Conservation (phyloP, 2,797 vertebrate species). For the Acrossocheilus fasciatus region DNA sequence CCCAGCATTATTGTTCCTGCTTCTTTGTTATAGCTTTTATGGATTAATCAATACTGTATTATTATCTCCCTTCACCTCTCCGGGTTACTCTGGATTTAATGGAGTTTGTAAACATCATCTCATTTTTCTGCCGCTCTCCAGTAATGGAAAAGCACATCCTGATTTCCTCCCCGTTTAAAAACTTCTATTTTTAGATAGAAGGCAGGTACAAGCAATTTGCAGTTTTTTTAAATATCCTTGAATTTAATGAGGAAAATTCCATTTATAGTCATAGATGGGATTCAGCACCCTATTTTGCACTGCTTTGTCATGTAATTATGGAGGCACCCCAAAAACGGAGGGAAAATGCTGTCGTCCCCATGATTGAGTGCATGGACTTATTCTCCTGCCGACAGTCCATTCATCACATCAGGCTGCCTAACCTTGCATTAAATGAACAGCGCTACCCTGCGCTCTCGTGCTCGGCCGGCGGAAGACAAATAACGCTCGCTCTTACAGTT, state of each 20-base stretch:
- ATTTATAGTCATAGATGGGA: slow-evolving; percentile 46
- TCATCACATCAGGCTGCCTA: slow-evolving; percentile 89
- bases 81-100: slow-evolving; percentile 69
- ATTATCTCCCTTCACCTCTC: slow-evolving; percentile 73
- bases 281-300: slow-evolving; percentile 66
- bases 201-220: not conserved
- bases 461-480: slow-evolving; percentile 74
- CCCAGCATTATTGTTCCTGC: slow-evolving; percentile 61
- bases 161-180: slow-evolving; percentile 53
- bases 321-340: slow-evolving; percentile 63
- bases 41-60: slow-evolving; percentile 79
- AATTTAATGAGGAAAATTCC: slow-evolving; percentile 58
- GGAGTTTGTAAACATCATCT: slow-evolving; percentile 76
- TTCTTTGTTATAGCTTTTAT: slow-evolving; percentile 69
- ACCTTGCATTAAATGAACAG: slow-evolving; percentile 94
- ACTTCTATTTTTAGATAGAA: slow-evolving; percentile 47
- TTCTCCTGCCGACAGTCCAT: slow-evolving; percentile 87
- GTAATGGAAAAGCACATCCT: slow-evolving; percentile 71
- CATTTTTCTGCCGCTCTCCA: slow-evolving; percentile 68
- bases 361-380: slow-evolving; percentile 87
- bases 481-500: slow-evolving; percentile 53
- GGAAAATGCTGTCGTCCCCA: slow-evolving; percentile 70
- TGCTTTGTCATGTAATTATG: slow-evolving; percentile 69
- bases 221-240: slow-evolving; percentile 4
- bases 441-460: slow-evolving; percentile 83